phyloP scores from a whole-genome alignment of 2,113 vertebrate species.

The Dissostichus mawsoni region DNA sequence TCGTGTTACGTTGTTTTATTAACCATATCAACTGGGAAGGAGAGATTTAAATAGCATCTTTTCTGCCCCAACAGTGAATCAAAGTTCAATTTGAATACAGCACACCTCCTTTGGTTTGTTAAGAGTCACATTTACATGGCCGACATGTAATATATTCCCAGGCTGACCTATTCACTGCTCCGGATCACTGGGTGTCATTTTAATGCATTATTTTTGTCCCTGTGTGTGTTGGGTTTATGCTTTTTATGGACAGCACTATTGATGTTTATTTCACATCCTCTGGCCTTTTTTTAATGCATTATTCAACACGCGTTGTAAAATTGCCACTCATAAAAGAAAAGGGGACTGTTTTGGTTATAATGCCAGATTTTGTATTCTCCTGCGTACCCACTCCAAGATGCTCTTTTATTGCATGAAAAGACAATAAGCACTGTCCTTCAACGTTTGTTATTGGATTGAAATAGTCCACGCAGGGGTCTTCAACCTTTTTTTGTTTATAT shows the following conservation, averaged over 20 bases:
- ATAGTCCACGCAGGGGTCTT: slow-evolving; percentile 12
- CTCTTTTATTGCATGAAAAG: slow-evolving; percentile 28
- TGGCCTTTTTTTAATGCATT: slow-evolving; percentile 64
- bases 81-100: slow-evolving; percentile 29
- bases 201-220: slow-evolving; percentile 19
- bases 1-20: slow-evolving; percentile 29
- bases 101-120: slow-evolving; percentile 7
- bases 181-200: slow-evolving; percentile 35
- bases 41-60: slow-evolving; percentile 18
- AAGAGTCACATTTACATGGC: slow-evolving; percentile 30
- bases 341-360: slow-evolving; percentile 45
- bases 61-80: slow-evolving; percentile 10
- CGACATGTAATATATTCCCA: slow-evolving; percentile 21
- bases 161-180: slow-evolving; percentile 33
- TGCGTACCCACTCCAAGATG: slow-evolving; percentile 7
- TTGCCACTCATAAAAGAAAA: slow-evolving; percentile 24
- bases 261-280: slow-evolving; percentile 59
- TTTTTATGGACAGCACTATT: slow-evolving; percentile 28
- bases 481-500: slow-evolving; percentile 11
- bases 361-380: slow-evolving; percentile 37
- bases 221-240: slow-evolving; percentile 37
- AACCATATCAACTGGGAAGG: slow-evolving; percentile 10
- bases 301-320: slow-evolving; percentile 58
- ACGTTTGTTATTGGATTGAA: slow-evolving; percentile 24
- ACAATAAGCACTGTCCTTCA: slow-evolving; percentile 40